Evolutionary conservation across 2,797 vertebrate species (phyloP), one percentile per base, ranked within the genome.

Genomic region (Lates japonicus): DNA sequence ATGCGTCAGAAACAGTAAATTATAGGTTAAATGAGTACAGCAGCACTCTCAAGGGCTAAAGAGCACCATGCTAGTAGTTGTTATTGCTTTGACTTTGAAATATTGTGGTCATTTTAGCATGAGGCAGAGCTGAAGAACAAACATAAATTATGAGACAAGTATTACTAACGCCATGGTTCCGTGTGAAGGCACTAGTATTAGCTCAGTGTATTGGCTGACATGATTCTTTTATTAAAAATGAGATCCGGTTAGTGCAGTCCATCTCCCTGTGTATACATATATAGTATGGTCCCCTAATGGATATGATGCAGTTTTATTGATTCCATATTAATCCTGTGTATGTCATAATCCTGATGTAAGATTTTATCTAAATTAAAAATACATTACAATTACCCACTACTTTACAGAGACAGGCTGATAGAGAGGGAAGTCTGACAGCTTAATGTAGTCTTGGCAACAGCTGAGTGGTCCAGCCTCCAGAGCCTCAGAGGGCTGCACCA

Each of bases 21-120:
- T 37, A 67, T 33, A n/a, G 16, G 0, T 64, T 41, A 39, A 48
- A 52, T 58, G 33, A 67, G 25, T 13, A 58, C 7, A 57, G 66
- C 39, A 59, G 44, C 10, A 13, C 3, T 61, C 35, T n/a, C n/a
- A 64, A 64, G 20, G 41, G 52, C 5, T 51, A 17, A 51, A 31
- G 55, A 58, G 52, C 17, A n/a, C 7, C 29, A n/a, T 44, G 20
- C 33, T 61, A 37, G 58, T 16, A n/a, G 8, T 25, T 44, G 31
- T 60, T 52, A 55, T 60, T 51, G 46, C 29, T 52, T 62, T 76
- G 66, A 64, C 51, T 63, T 68, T 72, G 69, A 76, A 73, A 42
- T 72, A 51, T 51, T 57, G 17, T 44, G 29, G 20, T 52, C 42
- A 48, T 49, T 62, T 75, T 37, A 60, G n/a, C 14, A 64, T 7